A percentile compares a stretch with the other conserved stretches of the same genome.
Evolutionary conservation across 2,113 vertebrate species (phyloP).

Genomic region (Monarcha castaneiventris): DNA sequence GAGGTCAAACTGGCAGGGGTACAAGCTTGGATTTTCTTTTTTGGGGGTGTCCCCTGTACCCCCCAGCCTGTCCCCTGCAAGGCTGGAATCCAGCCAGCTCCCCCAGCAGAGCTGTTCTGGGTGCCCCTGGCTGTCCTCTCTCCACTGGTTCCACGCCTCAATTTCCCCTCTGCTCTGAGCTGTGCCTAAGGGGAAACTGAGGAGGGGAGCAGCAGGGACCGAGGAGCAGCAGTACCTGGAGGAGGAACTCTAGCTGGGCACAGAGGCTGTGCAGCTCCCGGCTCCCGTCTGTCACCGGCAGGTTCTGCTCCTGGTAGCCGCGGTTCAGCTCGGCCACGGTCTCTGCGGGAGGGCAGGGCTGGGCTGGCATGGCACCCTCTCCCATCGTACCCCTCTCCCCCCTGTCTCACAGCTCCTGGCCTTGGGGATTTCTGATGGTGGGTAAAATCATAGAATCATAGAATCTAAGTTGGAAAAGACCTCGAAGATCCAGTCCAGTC

Average conservation of each 20-base stretch:
- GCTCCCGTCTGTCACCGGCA: slow-evolving; percentile 65
- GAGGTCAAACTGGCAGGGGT: slow-evolving; percentile 71
- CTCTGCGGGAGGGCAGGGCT: not conserved
- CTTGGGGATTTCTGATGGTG: not conserved
- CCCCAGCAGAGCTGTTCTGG: accelerated
- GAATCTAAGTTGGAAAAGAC: not conserved
- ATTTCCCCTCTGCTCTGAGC: not conserved
- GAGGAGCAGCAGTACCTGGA: slow-evolving; percentile 60
- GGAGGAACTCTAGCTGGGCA: slow-evolving; percentile 74
- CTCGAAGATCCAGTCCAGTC: not conserved
- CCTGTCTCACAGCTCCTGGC: not conserved
- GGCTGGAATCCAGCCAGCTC: not conserved
- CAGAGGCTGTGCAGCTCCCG: slow-evolving; percentile 74
- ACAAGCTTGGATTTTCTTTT: not conserved
- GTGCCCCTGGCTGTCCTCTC: not conserved
- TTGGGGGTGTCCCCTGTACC: not conserved
- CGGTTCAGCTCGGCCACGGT: slow-evolving; percentile 45
- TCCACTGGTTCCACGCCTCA: not conserved
- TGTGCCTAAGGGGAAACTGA: not conserved
- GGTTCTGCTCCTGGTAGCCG: slow-evolving; percentile 17
- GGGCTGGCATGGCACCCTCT: not conserved
- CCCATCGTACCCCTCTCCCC: not conserved
- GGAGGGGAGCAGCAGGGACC: not conserved
- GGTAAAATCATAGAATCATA: not conserved
- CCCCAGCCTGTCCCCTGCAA: not conserved